Percentiles rank a stretch among this genome's conserved stretches.
Evolutionary conservation across 2,888 invertebrate species (phyloP).

Genomic region (Priocnemis perturbator): DNA sequence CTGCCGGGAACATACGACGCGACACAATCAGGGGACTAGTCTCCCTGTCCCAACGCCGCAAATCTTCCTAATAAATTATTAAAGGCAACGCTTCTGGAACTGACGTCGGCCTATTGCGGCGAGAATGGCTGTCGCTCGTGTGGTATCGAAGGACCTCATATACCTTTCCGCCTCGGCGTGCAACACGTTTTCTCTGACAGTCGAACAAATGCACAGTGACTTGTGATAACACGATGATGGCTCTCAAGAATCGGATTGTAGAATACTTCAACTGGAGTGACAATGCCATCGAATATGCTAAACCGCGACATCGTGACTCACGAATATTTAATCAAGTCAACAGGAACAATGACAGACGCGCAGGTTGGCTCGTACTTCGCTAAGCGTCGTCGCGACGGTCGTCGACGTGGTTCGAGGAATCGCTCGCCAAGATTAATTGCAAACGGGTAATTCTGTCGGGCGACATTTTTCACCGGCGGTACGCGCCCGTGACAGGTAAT

Average conservation of each 20-base stretch:
- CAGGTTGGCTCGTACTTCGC: constrained; percentile 4
- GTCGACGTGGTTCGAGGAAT: neutral
- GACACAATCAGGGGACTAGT: constrained; percentile 67
- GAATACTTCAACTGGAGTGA: too few relatives aligned
- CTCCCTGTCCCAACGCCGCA: constrained; percentile 54
- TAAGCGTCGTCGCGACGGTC: constrained; percentile 10
- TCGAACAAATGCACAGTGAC: too few relatives aligned
- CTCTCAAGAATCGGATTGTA: too few relatives aligned
- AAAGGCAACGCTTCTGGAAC: constrained; percentile 72
- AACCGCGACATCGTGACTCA: too few relatives aligned
- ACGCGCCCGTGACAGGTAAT: constrained; percentile 39
- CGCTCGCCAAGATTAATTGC: constrained; percentile 39
- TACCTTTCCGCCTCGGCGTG: too few relatives aligned
- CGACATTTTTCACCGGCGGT: constrained; percentile 35
- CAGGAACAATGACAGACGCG: too few relatives aligned
- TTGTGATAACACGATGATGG: too few relatives aligned
- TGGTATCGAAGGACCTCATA: constrained; percentile 21
- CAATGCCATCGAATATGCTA: too few relatives aligned
- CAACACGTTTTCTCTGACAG: too few relatives aligned
- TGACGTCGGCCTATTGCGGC: constrained; percentile 64
- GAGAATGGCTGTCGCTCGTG: constrained; percentile 44
- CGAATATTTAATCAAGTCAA: too few relatives aligned
- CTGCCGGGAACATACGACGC: constrained; percentile 73
- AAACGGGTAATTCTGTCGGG: constrained; percentile 35
- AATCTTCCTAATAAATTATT: constrained; percentile 74